Evolutionary conservation across 2,797 vertebrate genomes (phyloP), one percentile per base, ranked within the genome.

Genomic region (Lacerta viridis): DNA sequence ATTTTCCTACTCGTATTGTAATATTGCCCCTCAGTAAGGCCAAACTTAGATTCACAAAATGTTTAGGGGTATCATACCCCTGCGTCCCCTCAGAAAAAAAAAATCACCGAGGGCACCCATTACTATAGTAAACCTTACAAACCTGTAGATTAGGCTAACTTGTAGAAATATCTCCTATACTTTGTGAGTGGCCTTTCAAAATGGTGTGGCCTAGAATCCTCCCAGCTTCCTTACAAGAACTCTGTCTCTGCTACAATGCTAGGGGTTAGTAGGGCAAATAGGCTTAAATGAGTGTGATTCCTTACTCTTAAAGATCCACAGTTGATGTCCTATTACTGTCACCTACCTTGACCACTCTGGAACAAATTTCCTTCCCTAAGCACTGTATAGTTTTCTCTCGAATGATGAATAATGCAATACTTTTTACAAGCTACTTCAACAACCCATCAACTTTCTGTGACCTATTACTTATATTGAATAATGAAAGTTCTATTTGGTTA

Each of bases 401-500:
- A 69, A 89, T 80, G 25, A 5, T 90, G 85, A 83, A 66, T 84
- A 83, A 69, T 29, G 8, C 1, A 87, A 85, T 27, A 41, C 0
- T 85, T 89, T 4, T 20, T n/a, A 0, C 41, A 77, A 61, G 9
- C 10, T 80, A 2, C 55, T 89, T 29, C 5, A 78, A 9, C 7
- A 72, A 61, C 13, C 83, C 87, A 92, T 80, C 74, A 66, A 5
- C 2, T 61, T 7, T 39, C 77, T 69, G 89, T 69, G 0, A 23
- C 36, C 29, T 79, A 88, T 79, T 55, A 27, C 1, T 80, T 43
- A 3, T 86, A 43, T 69, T 85, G 66, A 92, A 79, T 69, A 83
- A 71, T 69, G 33, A 72, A 88, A 69, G 39, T 13, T 39, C 41
- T 50, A 61, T 74, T 93, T 88, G 89, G 29, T 5, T 85, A 43